Base-by-base conservation (phyloP, 2,888 invertebrate species). In the Criorhina ranunculi region DNA sequence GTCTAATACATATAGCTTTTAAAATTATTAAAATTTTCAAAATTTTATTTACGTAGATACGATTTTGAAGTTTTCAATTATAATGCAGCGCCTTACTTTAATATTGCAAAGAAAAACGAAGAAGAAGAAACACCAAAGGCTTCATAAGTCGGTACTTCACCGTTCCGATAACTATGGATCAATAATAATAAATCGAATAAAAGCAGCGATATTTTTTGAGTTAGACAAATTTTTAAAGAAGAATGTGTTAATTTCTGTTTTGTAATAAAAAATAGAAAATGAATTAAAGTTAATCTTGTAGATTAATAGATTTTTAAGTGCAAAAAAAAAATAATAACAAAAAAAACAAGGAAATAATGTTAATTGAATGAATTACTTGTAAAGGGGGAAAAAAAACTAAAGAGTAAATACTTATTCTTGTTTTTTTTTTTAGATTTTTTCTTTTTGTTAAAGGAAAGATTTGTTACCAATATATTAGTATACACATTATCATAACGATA, bases 51-150 rank as follows among this genome's bases (percentile, higher is more conserved):
- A 94, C 93, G 33, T 93, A 96, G 96, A 91, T 94, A 96, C 89
- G 98, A 98, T 92, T 97, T 97, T 91, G 94, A 95, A 90, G 93
- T 98, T 83, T 98, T 98, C 93, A 96, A 95, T 89, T 98, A 98
- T 91, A 95, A 95, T 79, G 93, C 96, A 89, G 93, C 94, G 87
- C 87, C 88, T 69, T 89, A 89, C 81, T 89, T 88, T 80, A 88
- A 86, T 78, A 87, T 89, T 78, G 88, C 86, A n/a, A 87, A 88
- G 81, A 80, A 82, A 75, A 75, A 78, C 51, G 78, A 79, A 42
- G 77, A 60, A 17, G 72, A 82, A 57, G 55, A 73, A 29, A 70
- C 46, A 40, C 55, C 64, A 73, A 70, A 55, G n/a, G 67, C 78
- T 70, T 78, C 78, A 78, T 83, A 83, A 72, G 44, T 12, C 59